A percentile compares a stretch with the other conserved stretches of the same genome.
These are phyloP conservation scores for Zeus faber DNA, from an alignment of 2,113 vertebrate species.

Conservation along the genomic window DNA sequence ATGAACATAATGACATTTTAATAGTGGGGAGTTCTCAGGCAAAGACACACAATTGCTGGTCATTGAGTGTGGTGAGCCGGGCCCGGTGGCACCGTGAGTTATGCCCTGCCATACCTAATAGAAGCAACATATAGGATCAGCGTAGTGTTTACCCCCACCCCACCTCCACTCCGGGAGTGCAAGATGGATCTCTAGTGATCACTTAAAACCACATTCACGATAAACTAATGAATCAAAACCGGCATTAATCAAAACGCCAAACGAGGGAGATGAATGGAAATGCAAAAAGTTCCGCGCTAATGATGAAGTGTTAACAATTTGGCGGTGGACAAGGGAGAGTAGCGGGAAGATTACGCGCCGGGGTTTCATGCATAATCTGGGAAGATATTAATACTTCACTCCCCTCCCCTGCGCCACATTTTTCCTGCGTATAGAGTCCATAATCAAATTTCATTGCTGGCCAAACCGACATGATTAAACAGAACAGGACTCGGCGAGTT, in stretches of 20 bases:
- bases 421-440: constrained; percentile 92
- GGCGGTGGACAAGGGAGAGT: constrained; percentile 89
- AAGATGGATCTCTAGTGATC: constrained; percentile 86
- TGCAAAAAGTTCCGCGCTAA: constrained; percentile 93
- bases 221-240: constrained; percentile 98
- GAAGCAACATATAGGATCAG: constrained; percentile 43
- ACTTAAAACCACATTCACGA: constrained; percentile 97
- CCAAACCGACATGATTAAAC: constrained; percentile 97
- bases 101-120: constrained; percentile 38
- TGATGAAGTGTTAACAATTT: constrained; percentile 99
- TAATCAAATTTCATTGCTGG: constrained; percentile 99
- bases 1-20: constrained; percentile 66
- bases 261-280: constrained; percentile 99
- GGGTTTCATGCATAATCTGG: constrained; percentile 99
- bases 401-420: constrained; percentile 27
- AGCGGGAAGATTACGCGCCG: constrained; percentile 91
- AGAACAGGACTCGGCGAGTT: constrained; percentile 90
- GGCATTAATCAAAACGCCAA: constrained; percentile 94
- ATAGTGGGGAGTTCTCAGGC: constrained; percentile 62
- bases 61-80: constrained; percentile 54
- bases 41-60: constrained; percentile 51
- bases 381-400: constrained; percentile 97
- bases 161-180: too few relatives aligned
- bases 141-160: constrained; percentile 32
- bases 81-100: constrained; percentile 58